Base-by-base conservation (phyloP, 2,797 vertebrate genomes). In the Onychomys torridus region DNA sequence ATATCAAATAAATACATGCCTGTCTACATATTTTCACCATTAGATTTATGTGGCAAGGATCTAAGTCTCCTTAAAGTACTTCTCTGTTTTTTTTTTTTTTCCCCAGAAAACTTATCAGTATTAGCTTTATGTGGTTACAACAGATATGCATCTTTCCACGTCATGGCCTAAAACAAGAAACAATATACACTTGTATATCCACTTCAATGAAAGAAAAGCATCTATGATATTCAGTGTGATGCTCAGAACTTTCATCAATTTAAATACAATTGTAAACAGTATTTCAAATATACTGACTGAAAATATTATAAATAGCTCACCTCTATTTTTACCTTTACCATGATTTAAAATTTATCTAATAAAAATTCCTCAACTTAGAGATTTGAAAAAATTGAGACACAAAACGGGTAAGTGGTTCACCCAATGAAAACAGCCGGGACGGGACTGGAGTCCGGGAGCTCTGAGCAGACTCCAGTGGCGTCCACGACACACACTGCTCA, bases 261-360 rank as follows among this genome's bases (percentile, higher is more conserved):
- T 89, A 89, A 94, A 82, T 73, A 77, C 7, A 97, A 82, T 2
- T 57, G 21, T 81, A 92, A 93, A n/a, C 78, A 94, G 49, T n/a
- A 90, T 85, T 93, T 97, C 69, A 91, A 93, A 92, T 46, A 88
- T 76, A 73, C n/a, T n/a, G n/a, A n/a, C n/a, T n/a, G n/a, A n/a
- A 88, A 78, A 79, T 27, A 76, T 2, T 40, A 43, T 75, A 94
- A 55, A 67, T 92, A 83, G 69, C 73, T 86, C 34, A 67, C 10
- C 76, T 84, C 75, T 40, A 8, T 25, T 83, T 91, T 94, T 34
- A 11, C 37, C 87, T 79, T 57, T 55, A 46, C 49, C 23, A 25
- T 71, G 46, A 71, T 52, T 75, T 83, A 32, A 57, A 92, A 76
- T 46, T 12, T 37, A 61, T 40, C 79, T 76, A 67, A 6, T 8